Conservation (phyloP, 2,888 invertebrate species). For the Epistrophe eligans region DNA sequence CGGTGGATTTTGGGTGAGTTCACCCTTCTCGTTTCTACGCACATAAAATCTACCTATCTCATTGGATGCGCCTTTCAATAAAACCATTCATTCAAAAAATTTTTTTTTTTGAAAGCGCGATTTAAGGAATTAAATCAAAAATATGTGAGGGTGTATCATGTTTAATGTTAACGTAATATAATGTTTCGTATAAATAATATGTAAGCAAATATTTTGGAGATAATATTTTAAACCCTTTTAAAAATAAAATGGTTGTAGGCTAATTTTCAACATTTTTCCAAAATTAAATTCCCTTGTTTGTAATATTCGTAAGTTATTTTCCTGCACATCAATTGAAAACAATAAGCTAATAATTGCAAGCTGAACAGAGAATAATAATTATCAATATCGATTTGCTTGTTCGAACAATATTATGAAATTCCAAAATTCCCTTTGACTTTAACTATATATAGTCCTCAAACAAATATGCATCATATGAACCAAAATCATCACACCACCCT, state of each 20-base stretch:
- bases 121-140: too few relatives aligned
- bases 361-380: not conserved
- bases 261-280: not conserved
- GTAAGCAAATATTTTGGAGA: too few relatives aligned
- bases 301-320: not conserved
- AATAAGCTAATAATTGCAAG: not conserved
- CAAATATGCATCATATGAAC: not conserved
- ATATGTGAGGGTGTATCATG: too few relatives aligned
- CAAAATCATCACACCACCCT: not conserved
- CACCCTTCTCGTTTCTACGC: too few relatives aligned
- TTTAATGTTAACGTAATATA: too few relatives aligned
- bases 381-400: not conserved
- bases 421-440: constrained; percentile 23
- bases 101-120: too few relatives aligned
- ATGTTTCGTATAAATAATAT: too few relatives aligned
- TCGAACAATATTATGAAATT: constrained; percentile 7
- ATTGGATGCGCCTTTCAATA: too few relatives aligned
- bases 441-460: not conserved
- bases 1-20: too few relatives aligned
- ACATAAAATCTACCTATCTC: too few relatives aligned
- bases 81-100: too few relatives aligned
- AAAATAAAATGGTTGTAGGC: too few relatives aligned
- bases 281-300: not conserved
- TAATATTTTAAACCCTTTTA: not conserved
- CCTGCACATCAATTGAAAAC: not conserved